A percentile compares a stretch with the other conserved stretches of the same genome.
Evolutionary conservation across 2,888 invertebrate species (phyloP).

Genomic region (Chloromyia formosa): DNA sequence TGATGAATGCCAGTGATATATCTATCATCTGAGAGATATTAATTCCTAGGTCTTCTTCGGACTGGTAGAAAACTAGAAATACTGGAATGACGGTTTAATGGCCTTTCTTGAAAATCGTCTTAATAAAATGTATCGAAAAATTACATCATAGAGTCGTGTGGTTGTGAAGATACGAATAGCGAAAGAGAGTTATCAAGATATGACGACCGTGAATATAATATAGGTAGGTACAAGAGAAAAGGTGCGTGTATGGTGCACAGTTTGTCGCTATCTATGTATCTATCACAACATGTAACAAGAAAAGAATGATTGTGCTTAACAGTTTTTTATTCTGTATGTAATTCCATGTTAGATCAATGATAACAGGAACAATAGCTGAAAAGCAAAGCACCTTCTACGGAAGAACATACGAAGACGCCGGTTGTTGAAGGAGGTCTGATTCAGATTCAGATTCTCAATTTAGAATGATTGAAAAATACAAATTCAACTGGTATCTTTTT

Average conservation of each 20-base stretch:
- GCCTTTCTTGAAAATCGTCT: conserved; percentile 9
- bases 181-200: conserved; percentile 15
- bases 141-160: not conserved
- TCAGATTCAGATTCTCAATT: too few species aligned
- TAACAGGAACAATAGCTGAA: conserved; percentile 8
- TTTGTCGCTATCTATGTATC: too few species aligned
- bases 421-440: too few species aligned
- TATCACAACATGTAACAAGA: conserved; percentile 1
- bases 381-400: not conserved
- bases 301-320: conserved; percentile 2
- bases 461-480: too few species aligned
- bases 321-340: not conserved
- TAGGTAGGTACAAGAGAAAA: not conserved
- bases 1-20: conserved; percentile 4
- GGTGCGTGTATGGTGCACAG: not conserved
- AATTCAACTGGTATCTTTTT: too few species aligned
- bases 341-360: not conserved
- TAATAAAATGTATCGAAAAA: conserved; percentile 23
- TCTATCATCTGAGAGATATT: not conserved
- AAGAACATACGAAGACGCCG: too few species aligned
- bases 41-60: not conserved
- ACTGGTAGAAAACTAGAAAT: not conserved
- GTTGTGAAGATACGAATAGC: not conserved
- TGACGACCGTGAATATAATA: not conserved
- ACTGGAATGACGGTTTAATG: not conserved